phyloP scores from a whole-genome alignment of 1,140 invertebrate species.

The Bombus vancouverensis region DNA sequence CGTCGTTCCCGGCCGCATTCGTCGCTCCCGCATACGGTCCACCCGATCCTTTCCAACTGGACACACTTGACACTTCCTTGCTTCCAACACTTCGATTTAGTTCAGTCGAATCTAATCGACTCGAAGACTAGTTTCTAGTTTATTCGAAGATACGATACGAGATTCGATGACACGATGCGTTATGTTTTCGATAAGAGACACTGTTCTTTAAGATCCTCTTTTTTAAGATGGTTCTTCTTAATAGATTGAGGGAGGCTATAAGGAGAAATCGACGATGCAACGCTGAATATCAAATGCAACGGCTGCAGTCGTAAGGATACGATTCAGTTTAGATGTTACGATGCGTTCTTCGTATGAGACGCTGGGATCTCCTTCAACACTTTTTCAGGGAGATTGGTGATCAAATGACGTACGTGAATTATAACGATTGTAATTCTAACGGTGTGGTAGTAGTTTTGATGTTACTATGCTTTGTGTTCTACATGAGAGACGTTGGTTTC shows the following conservation, averaged over 20 bases:
- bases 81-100: neutral
- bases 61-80: no score
- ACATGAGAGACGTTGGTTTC: neutral
- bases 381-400: no score
- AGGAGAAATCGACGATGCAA: neutral
- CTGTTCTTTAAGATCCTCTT: neutral
- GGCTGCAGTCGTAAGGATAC: no score
- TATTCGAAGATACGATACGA: neutral
- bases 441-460: no score
- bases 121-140: neutral
- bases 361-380: no score
- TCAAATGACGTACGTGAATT: no score
- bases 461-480: neutral
- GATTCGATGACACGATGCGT: neutral
- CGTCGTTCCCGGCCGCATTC: slow-evolving; percentile 43
- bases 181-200: neutral
- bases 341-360: no score
- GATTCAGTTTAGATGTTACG: no score
- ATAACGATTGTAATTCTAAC: no score
- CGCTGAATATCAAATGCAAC: no score
- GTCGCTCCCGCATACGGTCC: slow-evolving; percentile 45
- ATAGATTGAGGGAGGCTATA: neutral
- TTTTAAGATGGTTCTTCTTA: neutral
- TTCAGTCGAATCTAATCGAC: neutral
- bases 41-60: neutral